Evolutionary conservation across 2,888 invertebrate genomes (phyloP), one percentile per base, ranked within the genome.

Genomic region (Andrena haemorrhoa): DNA sequence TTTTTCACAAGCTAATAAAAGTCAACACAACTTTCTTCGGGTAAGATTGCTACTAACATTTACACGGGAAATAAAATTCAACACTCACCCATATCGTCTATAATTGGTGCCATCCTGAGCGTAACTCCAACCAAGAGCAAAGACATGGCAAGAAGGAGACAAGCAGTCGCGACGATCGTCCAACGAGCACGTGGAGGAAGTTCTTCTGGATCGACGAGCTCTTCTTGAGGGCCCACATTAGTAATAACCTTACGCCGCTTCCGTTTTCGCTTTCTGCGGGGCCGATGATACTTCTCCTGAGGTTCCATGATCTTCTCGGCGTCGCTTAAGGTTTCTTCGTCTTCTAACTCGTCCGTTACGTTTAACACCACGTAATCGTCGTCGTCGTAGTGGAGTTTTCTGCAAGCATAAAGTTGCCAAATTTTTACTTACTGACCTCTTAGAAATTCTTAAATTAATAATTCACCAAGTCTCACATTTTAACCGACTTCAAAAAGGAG

Each of bases 81-180:
- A 8, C 6, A 95, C 97, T 97, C 94, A 98, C 98, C 98, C 97
- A 98, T 97, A 92, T 98, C 98, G 93, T 98, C 98, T 91, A 98
- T 98, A 88, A 98, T 97, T 12, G 98, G 98, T 16, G 98, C 98
- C 98, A 98, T 98, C 85, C 98, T 95, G 41, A 98, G 95, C 4
- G 98, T 98, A 75, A 98, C 97, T 20, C 98, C 98, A 41, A 98
- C 98, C 80, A 98, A 95, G 86, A 98, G 95, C 90, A 98, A 96
- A 94, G 98, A 98, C 95, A 98, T 97, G 92, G 98, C 96, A 79
- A 98, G 96, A 86, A 98, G 95, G 84, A 98, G 95, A 92, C 97
- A 97, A 82, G 98, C 98, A 60, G 98, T 98, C 90, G 97, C 97
- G 94, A 98, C 97, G 93, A 98, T 98, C 70, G 98, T 98, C 96